Evolutionary conservation across 2,113 vertebrate genomes (phyloP), one percentile per base, ranked within the genome.

Genomic region (Antennarius striatus): DNA sequence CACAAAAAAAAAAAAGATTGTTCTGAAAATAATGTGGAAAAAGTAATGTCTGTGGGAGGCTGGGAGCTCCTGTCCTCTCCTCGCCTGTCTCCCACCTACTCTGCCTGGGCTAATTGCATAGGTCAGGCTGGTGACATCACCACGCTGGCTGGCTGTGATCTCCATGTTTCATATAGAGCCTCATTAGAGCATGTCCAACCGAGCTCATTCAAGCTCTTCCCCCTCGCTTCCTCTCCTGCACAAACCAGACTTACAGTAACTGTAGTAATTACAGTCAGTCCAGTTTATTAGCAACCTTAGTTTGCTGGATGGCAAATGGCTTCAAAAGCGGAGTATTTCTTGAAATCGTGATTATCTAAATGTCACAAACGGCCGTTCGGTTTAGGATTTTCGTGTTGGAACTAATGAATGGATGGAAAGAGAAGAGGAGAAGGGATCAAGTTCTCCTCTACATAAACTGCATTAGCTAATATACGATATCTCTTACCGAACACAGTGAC

Each of bases 171-270:
- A 76, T 56, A 68, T 50, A 51, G 81, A 83, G 75, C 75, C 84
- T 87, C 86, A 84, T 90, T 90, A 90, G 71, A 73, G 66, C 57
- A 7, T 8, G 6, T 78, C 68, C 78, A 74, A 77, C 77, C 62
- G 52, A 49, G 56, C 22, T 10, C 61, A 14, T 42, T 22, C 81
- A 47, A 47, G 14, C 14, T 28, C 15, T 7, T 6, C 4, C 16
- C 56, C 28, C 28, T 13, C 39, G 4, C 28, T 29, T 42, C 48
- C 16, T 2, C 11, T 48, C 17, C 68, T 16, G 2, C 73, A 9
- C 52, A 86, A 83, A 89, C 71, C 79, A 84, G 71, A 79, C 57
- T 75, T 79, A 81, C 83, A 74, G 59, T 62, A 71, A 63, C 81
- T 71, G 65, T 10, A 51, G 77, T 80, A 85, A 87, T 87, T 87